Base-by-base conservation (phyloP, 2,797 vertebrate species). In the Sciurus vulgaris region DNA sequence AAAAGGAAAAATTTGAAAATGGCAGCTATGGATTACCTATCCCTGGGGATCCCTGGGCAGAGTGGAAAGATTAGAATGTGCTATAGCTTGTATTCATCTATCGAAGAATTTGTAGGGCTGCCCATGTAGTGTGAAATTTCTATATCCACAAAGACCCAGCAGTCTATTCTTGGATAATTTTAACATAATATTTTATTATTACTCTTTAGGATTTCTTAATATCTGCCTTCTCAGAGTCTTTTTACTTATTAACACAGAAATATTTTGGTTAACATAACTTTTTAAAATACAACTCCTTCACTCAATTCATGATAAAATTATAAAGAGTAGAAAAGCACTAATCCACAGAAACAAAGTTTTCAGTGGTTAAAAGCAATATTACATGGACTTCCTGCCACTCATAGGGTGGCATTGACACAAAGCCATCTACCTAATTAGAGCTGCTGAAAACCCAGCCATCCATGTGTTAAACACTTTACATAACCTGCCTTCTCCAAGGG, bases 261-360 rank as follows among this genome's bases (percentile, higher is more conserved):
- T 88, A 61, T 41, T 93, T 95, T 26, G 12, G 49, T 72, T 93
- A 86, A 51, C n/a, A 15, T 84, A 77, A 91, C 59, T 81, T 95
- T 67, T 38, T 70, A 94, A 97, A 97, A 77, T 86, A 63, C 11
- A 93, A 17, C 35, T 82, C 41, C 17, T 93, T 82, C 49, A 84
- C 7, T 89, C 30, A 73, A 56, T 93, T 93, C 28, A 70, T 88
- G 44, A 93, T 54, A 95, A 72, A 95, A 70, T 82, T 77, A 63
- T 49, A 44, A 84, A 91, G 38, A 72, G 33, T 47, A 84, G 38
- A 86, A 78, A 93, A 96, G 35, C n/a, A 77, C 24, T 67, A 69
- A 81, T 61, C 3, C 41, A 87, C 79, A 49, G 33, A 86, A 89
- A 56, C 8, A 33, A 93, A 35, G 26, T 92, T 92, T 92, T 79